These are phyloP conservation scores for Metopia argyrocephala DNA, from an alignment of 2,888 invertebrate species.

Conservation along the genomic window DNA sequence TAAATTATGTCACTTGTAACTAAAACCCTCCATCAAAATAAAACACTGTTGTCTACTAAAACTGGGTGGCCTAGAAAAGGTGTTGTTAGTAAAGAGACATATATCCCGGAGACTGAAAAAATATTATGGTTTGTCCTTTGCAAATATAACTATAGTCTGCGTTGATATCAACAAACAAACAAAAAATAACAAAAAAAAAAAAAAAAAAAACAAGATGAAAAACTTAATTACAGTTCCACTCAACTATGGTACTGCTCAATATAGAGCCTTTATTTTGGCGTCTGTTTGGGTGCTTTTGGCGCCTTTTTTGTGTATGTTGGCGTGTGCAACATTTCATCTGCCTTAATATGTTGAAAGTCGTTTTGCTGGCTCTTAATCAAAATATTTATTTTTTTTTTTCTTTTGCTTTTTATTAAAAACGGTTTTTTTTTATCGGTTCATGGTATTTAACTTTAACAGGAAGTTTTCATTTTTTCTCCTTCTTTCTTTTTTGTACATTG, in stretches of 20 bases:
- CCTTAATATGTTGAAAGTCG: constrained; percentile 31
- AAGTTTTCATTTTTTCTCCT: constrained; percentile 22
- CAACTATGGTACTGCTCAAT: background rate
- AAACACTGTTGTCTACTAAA: background rate
- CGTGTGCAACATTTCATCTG: constrained; percentile 23
- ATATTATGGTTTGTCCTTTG: background rate
- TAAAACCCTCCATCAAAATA: background rate
- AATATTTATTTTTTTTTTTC: background rate
- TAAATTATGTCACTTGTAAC: background rate
- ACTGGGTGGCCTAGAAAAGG: background rate
- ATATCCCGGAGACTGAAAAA: background rate
- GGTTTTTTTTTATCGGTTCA: background rate
- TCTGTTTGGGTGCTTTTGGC: background rate
- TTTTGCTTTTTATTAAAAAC: background rate
- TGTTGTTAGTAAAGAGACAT: background rate
- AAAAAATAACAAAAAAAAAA: too few species aligned
- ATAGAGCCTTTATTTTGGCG: background rate
- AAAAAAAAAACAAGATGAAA: too few species aligned
- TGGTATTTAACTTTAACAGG: constrained; percentile 10
- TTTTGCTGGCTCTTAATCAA: constrained; percentile 44
- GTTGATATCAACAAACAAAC: too few species aligned
- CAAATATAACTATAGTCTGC: too few species aligned
- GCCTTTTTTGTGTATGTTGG: background rate
- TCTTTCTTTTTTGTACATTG: background rate
- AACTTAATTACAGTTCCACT: background rate